Evolutionary conservation across 2,797 vertebrate genomes (phyloP).

Genomic region (Phoxinus dragarum): DNA sequence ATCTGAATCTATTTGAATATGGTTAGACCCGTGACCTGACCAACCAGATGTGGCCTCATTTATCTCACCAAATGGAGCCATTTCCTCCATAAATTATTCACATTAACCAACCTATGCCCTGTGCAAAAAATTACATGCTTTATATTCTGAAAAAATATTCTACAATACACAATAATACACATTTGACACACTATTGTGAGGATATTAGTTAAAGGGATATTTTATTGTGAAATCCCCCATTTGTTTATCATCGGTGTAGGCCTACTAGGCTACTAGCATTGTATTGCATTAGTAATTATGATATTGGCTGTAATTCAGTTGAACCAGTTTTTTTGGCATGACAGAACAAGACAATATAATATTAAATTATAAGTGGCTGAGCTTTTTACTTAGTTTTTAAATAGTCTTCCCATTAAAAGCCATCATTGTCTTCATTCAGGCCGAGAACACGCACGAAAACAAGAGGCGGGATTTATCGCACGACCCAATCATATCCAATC

Average conservation of each 20-base stretch:
- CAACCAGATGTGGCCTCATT: constrained; percentile 24
- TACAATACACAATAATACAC: not conserved
- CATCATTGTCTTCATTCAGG: no score
- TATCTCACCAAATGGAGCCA: constrained; percentile 13
- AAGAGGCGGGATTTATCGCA: no score
- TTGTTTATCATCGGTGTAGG: not conserved
- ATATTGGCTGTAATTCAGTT: not conserved
- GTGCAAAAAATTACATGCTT: not conserved
- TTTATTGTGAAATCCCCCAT: not conserved
- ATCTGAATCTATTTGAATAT: constrained; percentile 57
- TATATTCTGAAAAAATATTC: not conserved
- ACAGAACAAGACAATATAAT: not conserved
- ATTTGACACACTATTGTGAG: not conserved
- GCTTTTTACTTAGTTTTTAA: no score
- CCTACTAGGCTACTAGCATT: not conserved
- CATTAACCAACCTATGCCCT: not conserved
- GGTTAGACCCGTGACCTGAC: constrained; percentile 34
- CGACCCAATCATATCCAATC: no score
- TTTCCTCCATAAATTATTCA: not conserved
- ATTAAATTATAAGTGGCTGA: no score
- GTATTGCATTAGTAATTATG: not conserved
- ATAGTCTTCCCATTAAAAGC: no score
- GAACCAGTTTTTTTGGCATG: no score
- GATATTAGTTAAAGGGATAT: not conserved
- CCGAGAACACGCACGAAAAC: no score